Evolutionary conservation across 2,888 invertebrate species (phyloP).

Genomic region (Plagodis dolabraria): DNA sequence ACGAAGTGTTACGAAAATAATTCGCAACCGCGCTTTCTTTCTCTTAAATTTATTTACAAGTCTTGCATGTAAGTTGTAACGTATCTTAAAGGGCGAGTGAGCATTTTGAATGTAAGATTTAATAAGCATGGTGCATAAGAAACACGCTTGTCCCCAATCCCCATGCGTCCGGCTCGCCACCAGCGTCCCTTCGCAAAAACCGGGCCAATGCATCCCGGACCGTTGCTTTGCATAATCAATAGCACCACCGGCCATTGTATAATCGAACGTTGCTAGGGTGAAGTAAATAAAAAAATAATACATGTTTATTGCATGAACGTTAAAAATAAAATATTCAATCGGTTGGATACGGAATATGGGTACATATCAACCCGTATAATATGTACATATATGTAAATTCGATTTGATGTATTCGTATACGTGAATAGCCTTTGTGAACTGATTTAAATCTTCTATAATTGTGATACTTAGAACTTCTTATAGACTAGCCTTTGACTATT

Average conservation of each 20-base stretch:
- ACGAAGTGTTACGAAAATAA: too few species aligned
- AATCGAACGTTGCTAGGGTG: constrained; percentile 52
- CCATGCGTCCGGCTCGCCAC: constrained; percentile 57
- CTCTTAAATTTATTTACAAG: background rate
- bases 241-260: constrained; percentile 61
- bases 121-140: constrained; percentile 10
- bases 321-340: constrained; percentile 33
- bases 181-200: constrained; percentile 65
- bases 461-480: too few species aligned
- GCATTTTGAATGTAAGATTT: constrained; percentile 1
- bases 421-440: too few species aligned
- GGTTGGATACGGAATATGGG: constrained; percentile 18
- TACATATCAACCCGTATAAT: too few species aligned
- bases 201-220: constrained; percentile 72
- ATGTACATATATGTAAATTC: too few species aligned
- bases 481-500: too few species aligned
- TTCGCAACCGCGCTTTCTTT: too few species aligned
- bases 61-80: background rate
- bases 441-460: too few species aligned
- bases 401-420: too few species aligned
- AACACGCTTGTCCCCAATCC: constrained; percentile 49
- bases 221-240: constrained; percentile 79
- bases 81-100: constrained; percentile 4
- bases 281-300: constrained; percentile 47
- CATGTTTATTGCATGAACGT: constrained; percentile 42